phyloP scores from a whole-genome alignment of 2,888 invertebrate species.

The Crematogaster levior region DNA sequence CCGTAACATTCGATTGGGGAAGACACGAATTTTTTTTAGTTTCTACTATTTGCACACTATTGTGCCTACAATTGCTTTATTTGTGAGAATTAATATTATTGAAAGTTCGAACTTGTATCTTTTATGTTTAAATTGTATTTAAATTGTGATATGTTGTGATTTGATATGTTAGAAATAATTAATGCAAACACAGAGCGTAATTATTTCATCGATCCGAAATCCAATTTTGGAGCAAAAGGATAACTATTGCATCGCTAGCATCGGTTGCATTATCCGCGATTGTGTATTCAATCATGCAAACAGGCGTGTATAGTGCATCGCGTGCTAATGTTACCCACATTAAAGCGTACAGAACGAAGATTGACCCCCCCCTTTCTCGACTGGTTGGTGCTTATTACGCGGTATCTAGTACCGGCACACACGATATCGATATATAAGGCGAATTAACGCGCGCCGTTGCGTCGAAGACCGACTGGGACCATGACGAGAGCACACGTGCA shows the following conservation, averaged over 20 bases:
- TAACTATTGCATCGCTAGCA: background rate
- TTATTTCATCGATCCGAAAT: background rate
- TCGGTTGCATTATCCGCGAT: conserved; percentile 17
- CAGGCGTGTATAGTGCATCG: conserved; percentile 6
- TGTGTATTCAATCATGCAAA: conserved; percentile 30
- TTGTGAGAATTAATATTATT: background rate
- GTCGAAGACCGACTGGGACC: conserved; percentile 77
- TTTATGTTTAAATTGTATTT: background rate
- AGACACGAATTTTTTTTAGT: conserved; percentile 25
- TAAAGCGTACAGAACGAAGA: conserved; percentile 29
- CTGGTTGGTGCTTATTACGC: conserved; percentile 47
- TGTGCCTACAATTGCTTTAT: background rate
- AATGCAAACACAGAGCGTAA: background rate
- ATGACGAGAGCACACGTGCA: conserved; percentile 81
- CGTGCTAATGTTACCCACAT: conserved; percentile 49
- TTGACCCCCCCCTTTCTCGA: background rate
- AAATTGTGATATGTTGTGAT: background rate
- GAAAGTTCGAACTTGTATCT: background rate
- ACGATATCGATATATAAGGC: conserved; percentile 77
- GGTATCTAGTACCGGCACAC: conserved; percentile 75
- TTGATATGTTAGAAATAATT: background rate
- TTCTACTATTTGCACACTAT: background rate
- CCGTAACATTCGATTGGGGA: background rate
- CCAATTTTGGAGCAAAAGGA: background rate
- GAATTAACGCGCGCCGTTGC: conserved; percentile 76